Evolutionary conservation across 2,888 invertebrate species (phyloP).

Genomic region (Allophyes oxyacanthae): DNA sequence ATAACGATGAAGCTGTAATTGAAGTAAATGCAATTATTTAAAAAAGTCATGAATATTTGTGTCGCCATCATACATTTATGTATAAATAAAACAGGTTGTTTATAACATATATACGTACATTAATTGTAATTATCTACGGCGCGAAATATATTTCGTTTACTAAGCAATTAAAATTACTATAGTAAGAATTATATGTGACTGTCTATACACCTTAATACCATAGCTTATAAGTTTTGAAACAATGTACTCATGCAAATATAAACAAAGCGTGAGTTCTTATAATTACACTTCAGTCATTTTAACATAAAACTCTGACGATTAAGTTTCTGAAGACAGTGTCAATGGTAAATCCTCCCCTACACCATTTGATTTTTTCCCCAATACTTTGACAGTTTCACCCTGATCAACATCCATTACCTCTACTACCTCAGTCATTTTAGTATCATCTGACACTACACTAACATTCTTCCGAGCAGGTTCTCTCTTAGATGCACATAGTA

Average conservation of each 20-base stretch:
- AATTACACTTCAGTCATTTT: constrained; percentile 31
- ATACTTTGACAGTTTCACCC: constrained; percentile 14
- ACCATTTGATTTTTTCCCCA: constrained; percentile 2
- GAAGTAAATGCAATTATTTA: constrained; percentile 24
- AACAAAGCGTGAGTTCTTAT: constrained; percentile 6
- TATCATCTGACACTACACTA: constrained; percentile 9
- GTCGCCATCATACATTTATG: constrained; percentile 3
- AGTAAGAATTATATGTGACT: not conserved
- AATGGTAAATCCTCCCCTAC: constrained; percentile 13
- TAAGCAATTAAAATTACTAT: too few species aligned
- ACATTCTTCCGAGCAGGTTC: not conserved
- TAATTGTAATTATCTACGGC: not conserved
- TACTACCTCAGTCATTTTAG: constrained; percentile 6
- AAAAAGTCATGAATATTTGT: not conserved
- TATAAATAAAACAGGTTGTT: constrained; percentile 1
- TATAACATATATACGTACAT: not conserved
- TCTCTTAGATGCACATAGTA: constrained; percentile 3
- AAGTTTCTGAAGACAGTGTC: constrained; percentile 3
- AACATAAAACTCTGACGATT: constrained; percentile 11
- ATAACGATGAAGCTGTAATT: not conserved
- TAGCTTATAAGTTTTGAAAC: constrained; percentile 1
- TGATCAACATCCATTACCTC: constrained; percentile 46
- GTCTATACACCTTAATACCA: not conserved
- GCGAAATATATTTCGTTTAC: not conserved
- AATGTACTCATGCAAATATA: constrained; percentile 13